phyloP scores from a whole-genome alignment of 2,797 vertebrate species.

The Tarsius wallacei region DNA sequence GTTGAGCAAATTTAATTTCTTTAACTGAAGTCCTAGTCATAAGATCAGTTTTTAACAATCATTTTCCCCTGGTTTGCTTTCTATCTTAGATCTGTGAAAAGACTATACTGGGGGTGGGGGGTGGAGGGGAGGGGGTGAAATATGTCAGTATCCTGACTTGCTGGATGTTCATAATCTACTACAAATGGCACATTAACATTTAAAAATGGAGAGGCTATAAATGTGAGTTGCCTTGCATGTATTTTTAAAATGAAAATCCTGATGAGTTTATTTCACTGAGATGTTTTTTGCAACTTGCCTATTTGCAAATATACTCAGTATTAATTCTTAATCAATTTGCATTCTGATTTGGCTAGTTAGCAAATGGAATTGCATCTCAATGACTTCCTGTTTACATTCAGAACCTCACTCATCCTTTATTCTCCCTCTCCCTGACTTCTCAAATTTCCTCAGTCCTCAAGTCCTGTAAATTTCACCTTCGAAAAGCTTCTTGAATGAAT shows the following conservation, averaged over 20 bases:
- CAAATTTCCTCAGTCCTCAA: neutral
- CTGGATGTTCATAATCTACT: slow-evolving; percentile 87
- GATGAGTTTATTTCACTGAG: slow-evolving; percentile 24
- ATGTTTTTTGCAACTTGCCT: slow-evolving; percentile 32
- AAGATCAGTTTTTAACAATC: neutral
- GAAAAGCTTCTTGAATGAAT: neutral
- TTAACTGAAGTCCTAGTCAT: neutral
- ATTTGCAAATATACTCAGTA: slow-evolving; percentile 49
- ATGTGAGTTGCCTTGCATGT: neutral
- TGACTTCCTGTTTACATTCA: neutral
- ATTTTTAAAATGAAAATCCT: slow-evolving; percentile 43
- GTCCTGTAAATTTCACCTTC: neutral
- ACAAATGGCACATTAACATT: slow-evolving; percentile 85
- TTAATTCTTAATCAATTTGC: slow-evolving; percentile 65
- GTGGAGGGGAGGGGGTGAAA: no score
- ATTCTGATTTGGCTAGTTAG: neutral
- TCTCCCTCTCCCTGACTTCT: neutral
- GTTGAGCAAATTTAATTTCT: neutral
- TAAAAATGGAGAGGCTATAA: slow-evolving; percentile 80
- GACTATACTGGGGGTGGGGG: neutral
- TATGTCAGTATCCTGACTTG: slow-evolving; percentile 79
- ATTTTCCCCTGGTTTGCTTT: neutral
- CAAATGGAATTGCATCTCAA: neutral
- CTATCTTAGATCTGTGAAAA: slow-evolving; percentile 26
- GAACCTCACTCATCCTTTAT: neutral